Evolutionary conservation across 2,113 vertebrate species (phyloP).

Genomic region (Tachysurus vachellii): DNA sequence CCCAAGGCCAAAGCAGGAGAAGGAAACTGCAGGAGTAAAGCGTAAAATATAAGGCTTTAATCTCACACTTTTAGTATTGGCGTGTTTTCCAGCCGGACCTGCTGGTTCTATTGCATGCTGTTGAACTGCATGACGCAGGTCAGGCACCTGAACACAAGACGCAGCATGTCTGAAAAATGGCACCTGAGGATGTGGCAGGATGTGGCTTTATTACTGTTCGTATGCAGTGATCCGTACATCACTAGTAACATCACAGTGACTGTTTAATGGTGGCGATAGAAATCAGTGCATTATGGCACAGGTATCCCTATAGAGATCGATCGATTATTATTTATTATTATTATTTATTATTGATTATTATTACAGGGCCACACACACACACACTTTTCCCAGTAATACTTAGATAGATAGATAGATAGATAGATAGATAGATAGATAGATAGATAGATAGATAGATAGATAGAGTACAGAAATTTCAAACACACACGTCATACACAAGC

Average conservation of each 20-base stretch:
- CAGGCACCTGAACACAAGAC: neutral
- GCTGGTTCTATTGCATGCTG: neutral
- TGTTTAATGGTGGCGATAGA: no score
- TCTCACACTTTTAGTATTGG: neutral
- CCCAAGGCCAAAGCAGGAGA: constrained; percentile 35
- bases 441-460: no score
- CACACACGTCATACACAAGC: no score
- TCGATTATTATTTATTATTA: no score
- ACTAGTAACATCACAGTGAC: no score
- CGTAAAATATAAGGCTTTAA: neutral
- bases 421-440: no score
- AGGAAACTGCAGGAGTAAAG: neutral
- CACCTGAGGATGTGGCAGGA: neutral
- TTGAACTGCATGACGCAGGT: neutral
- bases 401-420: no score
- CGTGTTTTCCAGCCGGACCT: neutral
- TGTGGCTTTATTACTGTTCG: neutral
- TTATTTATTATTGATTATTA: no score
- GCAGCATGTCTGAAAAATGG: neutral
- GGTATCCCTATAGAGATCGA: no score
- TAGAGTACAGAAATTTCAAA: neutral
- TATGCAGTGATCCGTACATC: no score
- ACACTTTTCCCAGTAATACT: no score
- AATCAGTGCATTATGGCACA: neutral
- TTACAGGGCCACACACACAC: no score